phyloP scores from a whole-genome alignment of 2,113 vertebrate species.

The Hippolais icterina region DNA sequence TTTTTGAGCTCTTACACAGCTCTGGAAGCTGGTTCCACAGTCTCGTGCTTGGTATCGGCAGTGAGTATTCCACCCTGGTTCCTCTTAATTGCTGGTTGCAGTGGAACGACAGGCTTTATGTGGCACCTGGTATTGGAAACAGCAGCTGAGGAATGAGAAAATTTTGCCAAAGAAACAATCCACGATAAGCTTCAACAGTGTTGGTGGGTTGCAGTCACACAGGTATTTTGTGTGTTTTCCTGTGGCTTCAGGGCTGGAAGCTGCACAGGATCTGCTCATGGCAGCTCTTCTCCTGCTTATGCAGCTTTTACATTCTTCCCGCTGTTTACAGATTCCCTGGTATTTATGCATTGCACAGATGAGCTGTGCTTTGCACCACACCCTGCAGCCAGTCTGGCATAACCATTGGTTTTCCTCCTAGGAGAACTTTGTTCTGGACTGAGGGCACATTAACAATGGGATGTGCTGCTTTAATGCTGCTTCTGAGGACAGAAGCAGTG shows the following conservation, averaged over 20 bases:
- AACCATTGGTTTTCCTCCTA: background rate
- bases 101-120: background rate
- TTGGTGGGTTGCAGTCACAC: background rate
- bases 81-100: background rate
- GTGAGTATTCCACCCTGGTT: background rate
- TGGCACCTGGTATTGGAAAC: background rate
- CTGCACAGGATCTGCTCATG: background rate
- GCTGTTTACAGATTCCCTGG: background rate
- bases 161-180: background rate
- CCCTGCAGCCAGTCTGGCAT: background rate
- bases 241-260: rapidly evolving
- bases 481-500: background rate
- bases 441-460: background rate
- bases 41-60: background rate
- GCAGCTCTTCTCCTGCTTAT: background rate
- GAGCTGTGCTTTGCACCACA: background rate
- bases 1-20: background rate
- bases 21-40: background rate
- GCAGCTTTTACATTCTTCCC: background rate
- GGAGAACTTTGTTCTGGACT: background rate
- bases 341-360: background rate
- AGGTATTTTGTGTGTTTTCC: background rate
- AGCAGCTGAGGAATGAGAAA: background rate
- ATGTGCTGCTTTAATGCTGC: background rate
- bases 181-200: background rate